phyloP scores from a whole-genome alignment of 92 coral and sea anemone genomes.

The Epizoanthus scotinus region DNA sequence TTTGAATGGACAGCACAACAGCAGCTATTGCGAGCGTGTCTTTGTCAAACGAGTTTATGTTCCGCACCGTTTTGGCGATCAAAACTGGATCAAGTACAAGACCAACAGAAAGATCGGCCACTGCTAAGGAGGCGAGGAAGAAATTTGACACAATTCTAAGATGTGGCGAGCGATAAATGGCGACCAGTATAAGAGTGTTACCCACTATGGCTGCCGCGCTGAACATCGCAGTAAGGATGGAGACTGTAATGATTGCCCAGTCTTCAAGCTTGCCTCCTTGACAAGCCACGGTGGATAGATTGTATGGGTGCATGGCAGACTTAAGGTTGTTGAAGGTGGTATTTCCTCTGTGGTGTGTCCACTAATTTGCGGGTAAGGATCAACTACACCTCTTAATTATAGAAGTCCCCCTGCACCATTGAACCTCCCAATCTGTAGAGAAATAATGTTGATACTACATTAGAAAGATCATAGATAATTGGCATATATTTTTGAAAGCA shows the following conservation, averaged over 20 bases:
- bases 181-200: conserved; percentile 57
- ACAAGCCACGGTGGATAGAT: conserved; percentile 1
- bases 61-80: conserved; percentile 67
- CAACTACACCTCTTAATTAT: not conserved
- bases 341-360: no score
- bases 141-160: conserved; percentile 72
- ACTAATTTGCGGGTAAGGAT: not conserved
- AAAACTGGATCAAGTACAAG: conserved; percentile 67
- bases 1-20: conserved; percentile 67
- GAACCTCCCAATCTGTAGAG: not conserved
- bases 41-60: conserved; percentile 65
- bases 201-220: conserved; percentile 63
- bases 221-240: conserved; percentile 56
- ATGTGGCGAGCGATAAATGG: conserved; percentile 62
- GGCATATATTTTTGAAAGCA: not conserved
- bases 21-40: conserved; percentile 64
- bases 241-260: conserved; percentile 52
- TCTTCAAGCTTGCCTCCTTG: conserved; percentile 57
- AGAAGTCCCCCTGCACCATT: not conserved
- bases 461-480: not conserved
- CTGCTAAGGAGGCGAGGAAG: conserved; percentile 76
- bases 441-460: not conserved
- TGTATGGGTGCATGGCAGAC: conserved; percentile 7
- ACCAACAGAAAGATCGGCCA: conserved; percentile 78
- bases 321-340: not conserved